Percentiles rank a stretch among this genome's conserved stretches.
Evolutionary conservation across 2,797 vertebrate species (phyloP).

Genomic region (Crocodylus rhombifer): DNA sequence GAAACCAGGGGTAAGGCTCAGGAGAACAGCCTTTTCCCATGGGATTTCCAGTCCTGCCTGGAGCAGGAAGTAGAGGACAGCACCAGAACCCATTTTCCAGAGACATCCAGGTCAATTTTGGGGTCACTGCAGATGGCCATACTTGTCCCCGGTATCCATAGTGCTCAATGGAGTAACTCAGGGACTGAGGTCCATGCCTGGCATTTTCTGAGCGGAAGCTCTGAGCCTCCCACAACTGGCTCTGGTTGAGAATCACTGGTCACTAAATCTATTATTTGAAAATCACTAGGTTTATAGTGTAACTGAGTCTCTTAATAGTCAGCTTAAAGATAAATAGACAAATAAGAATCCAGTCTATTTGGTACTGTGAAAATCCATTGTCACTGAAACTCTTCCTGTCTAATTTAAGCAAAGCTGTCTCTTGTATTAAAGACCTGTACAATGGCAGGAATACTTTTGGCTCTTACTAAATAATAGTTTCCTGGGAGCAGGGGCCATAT

Average conservation of each 20-base stretch:
- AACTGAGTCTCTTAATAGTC: neutral
- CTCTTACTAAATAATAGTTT: conserved; percentile 18
- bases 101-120: neutral
- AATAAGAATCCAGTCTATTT: neutral
- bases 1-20: neutral
- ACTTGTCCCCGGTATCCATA: too few relatives aligned
- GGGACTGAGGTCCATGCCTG: too few relatives aligned
- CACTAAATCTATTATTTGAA: too few relatives aligned
- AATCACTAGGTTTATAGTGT: neutral
- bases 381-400: neutral
- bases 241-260: neutral
- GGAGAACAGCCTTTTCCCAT: neutral
- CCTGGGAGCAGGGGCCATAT: conserved; percentile 9
- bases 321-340: neutral
- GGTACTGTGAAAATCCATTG: conserved; percentile 16
- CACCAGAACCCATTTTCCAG: neutral
- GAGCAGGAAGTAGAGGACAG: neutral
- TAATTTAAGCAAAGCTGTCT: conserved; percentile 17
- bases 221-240: neutral
- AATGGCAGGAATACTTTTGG: neutral
- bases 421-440: neutral
- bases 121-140: neutral
- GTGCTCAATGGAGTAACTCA: too few relatives aligned
- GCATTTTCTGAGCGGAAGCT: too few relatives aligned
- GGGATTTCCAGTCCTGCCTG: neutral